A percentile compares a stretch with the other conserved stretches of the same genome.
phyloP scores from a whole-genome alignment of 2,888 invertebrate species.

The Drosophila neutralis region DNA sequence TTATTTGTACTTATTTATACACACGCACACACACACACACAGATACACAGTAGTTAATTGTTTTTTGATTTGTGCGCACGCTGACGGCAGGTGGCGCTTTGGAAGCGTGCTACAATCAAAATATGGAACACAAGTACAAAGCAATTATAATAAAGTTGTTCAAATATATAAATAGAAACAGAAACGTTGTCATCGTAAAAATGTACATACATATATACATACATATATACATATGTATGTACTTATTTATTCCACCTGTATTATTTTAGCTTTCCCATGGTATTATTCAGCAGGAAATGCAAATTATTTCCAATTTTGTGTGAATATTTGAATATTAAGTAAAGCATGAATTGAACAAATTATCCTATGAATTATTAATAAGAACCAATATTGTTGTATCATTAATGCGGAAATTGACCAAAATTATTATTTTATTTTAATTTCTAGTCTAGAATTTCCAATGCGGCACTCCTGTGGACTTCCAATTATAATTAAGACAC shows the following conservation, averaged over 20 bases:
- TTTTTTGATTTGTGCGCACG: conserved; percentile 42
- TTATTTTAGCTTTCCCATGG: background rate
- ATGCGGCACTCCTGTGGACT: background rate
- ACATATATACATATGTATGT: background rate
- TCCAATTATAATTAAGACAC: background rate
- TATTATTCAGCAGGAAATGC: background rate
- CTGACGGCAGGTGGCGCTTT: conserved; percentile 61
- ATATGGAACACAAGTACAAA: background rate
- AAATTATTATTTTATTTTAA: background rate
- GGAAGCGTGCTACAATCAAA: conserved; percentile 47
- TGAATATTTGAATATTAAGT: background rate
- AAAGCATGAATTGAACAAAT: background rate
- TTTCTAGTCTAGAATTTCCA: background rate
- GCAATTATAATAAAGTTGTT: background rate
- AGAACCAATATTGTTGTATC: background rate
- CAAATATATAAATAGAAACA: background rate
- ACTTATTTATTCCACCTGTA: background rate
- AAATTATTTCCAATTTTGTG: background rate
- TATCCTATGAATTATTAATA: background rate
- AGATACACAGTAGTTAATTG: conserved; percentile 22
- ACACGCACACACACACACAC: conserved; percentile 13
- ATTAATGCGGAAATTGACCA: background rate
- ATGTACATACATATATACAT: background rate
- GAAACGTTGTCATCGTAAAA: background rate
- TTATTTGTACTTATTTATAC: conserved; percentile 36